A percentile compares a stretch with the other conserved stretches of the same genome.
phyloP scores from a whole-genome alignment of 2,797 vertebrate genomes.

The Peromyscus eremicus region DNA sequence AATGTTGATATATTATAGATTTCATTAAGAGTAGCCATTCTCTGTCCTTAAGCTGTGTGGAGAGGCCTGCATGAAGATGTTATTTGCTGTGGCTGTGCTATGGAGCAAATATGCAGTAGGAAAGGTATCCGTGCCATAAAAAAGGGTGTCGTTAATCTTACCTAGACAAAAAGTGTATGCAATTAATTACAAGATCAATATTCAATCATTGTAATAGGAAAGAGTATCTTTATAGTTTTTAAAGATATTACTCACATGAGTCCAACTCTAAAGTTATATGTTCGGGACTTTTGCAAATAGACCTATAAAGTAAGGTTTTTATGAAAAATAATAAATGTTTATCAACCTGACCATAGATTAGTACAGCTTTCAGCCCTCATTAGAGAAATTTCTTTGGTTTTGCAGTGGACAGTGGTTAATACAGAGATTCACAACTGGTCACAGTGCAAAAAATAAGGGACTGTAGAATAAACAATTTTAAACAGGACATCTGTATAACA shows the following conservation, averaged over 20 bases:
- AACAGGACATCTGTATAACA: background rate
- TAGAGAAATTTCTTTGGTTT: background rate
- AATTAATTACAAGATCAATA: background rate
- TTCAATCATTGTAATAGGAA: slow-evolving; percentile 32
- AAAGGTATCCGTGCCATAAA: background rate
- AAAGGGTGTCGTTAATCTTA: background rate
- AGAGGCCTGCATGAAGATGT: background rate
- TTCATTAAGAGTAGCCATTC: background rate
- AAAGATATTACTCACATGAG: background rate
- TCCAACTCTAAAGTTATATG: background rate
- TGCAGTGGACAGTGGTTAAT: background rate
- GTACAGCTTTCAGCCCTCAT: background rate
- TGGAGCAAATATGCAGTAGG: background rate
- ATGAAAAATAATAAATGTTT: background rate
- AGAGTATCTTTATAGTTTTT: background rate
- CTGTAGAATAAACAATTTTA: background rate
- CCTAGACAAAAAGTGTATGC: slow-evolving; percentile 34
- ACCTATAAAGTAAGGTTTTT: background rate
- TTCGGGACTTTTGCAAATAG: background rate
- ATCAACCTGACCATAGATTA: background rate
- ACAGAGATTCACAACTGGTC: background rate
- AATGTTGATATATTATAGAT: background rate
- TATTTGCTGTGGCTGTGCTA: background rate
- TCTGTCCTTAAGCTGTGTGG: background rate
- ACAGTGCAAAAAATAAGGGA: background rate